Conservation (phyloP, 1,140 invertebrate species). For the Dryas iulia region DNA sequence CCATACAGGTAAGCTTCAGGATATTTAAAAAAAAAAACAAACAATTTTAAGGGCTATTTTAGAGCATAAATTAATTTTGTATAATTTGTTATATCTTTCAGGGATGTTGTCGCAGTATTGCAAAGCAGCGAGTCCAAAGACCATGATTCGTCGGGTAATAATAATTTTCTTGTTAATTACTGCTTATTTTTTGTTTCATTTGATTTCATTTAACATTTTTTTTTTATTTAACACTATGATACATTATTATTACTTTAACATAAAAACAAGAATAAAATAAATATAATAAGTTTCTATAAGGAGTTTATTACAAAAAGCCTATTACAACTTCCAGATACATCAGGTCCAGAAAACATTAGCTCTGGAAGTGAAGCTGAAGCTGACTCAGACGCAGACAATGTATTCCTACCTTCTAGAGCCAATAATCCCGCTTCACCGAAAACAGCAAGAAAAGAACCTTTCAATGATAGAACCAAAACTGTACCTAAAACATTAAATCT, state of each 20-base stretch:
- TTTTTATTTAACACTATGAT: too few relatives aligned
- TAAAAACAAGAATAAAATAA: too few relatives aligned
- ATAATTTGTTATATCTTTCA: constrained; percentile 45
- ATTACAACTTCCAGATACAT: constrained; percentile 61
- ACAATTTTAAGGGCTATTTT: too few relatives aligned
- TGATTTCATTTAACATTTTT: too few relatives aligned
- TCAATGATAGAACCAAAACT: constrained; percentile 50
- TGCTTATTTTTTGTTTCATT: too few relatives aligned
- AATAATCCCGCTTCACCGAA: constrained; percentile 51
- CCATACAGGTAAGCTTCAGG: constrained; percentile 82
- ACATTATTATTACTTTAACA: too few relatives aligned
- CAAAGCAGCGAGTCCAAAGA: constrained; percentile 74
- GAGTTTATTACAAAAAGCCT: neutral
- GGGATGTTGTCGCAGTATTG: constrained; percentile 76
- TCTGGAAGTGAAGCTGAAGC: constrained; percentile 75
- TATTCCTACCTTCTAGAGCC: constrained; percentile 70
- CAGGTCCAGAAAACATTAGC: constrained; percentile 73
- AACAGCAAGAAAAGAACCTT: constrained; percentile 32
- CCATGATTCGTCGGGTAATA: constrained; percentile 76
- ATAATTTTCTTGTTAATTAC: neutral
- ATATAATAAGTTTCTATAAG: too few relatives aligned
- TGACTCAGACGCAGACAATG: constrained; percentile 77
- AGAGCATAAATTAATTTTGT: neutral
- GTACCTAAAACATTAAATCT: constrained; percentile 75
- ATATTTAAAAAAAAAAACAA: neutral